Base-by-base conservation (phyloP, 2,113 vertebrate species). In the Catharus fuscescens region DNA sequence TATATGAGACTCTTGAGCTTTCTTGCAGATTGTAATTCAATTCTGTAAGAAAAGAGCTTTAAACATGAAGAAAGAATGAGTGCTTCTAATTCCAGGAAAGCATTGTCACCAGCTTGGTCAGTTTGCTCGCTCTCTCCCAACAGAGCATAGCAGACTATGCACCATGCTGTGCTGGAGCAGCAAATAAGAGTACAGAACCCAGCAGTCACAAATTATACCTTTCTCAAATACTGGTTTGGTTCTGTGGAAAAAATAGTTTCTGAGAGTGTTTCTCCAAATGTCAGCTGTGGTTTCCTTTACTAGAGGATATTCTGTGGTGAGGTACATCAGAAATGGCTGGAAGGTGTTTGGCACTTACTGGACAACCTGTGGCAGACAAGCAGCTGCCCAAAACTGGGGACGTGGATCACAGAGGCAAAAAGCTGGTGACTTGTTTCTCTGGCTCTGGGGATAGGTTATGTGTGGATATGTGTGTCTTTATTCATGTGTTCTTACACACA, bases 1-100 rank as follows among this genome's bases (percentile, higher is more conserved):
- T 88, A 79, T 80, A 95, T 94, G 90, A 92, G 90, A 87, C 88
- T 95, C 76, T 86, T 91, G 72, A 94, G 90, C 52, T 69, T 97
- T 92, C 90, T 77, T 84, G 83, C 61, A 92, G 88, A 82, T 87
- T 89, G 40, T 91, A 96, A 97, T 97, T 96, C 94, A 97, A 72
- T 97, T 92, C 78, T 21, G 12, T 83, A 91, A 88, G 70, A 80
- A 87, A 92, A 53, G 24, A 94, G 56, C 56, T 92, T 96, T 76
- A 95, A 93, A 94, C 2, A 11, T 91, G 74, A 91, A 61, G 81
- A 65, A 91, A 92, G 82, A 92, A 73, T 66, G 85, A 80, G 9
- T 62, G 73, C n/a, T 67, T 96, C 20, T 92, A 70, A 92, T 95
- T 95, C 80, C 79, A 81, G 61, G 38, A 89, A 88, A 53, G 34